Conservation (phyloP, 2,113 vertebrate genomes). For the Neolamprologus caudopunctatus region DNA sequence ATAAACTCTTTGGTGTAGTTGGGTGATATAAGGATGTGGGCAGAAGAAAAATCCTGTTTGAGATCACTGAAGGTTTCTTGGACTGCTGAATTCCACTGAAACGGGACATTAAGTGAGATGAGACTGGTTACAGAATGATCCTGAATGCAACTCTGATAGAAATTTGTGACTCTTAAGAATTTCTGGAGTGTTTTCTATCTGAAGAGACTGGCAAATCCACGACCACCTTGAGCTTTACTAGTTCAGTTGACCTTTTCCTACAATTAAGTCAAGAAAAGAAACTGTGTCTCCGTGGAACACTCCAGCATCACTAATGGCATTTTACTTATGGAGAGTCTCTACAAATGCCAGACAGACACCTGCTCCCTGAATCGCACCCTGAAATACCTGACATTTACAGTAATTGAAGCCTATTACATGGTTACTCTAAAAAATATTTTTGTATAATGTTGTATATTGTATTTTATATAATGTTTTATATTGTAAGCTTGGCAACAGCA, state of each 20-base stretch:
- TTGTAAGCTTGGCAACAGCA: constrained; percentile 52
- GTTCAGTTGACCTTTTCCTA: not conserved
- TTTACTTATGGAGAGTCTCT: not conserved
- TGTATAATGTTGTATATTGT: not conserved
- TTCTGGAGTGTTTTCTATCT: not conserved
- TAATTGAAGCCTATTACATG: not conserved
- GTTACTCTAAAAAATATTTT: not conserved
- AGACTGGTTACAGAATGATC: not conserved
- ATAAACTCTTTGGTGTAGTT: not conserved
- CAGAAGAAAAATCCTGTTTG: not conserved
- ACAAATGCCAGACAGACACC: constrained; percentile 61
- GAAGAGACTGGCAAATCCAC: not conserved
- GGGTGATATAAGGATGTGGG: not conserved
- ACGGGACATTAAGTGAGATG: not conserved
- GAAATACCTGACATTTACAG: constrained; percentile 35
- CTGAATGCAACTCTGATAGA: not conserved
- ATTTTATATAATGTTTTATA: not conserved
- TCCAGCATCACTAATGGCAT: constrained; percentile 35
- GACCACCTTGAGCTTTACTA: not conserved
- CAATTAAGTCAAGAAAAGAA: not conserved
- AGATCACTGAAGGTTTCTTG: not conserved
- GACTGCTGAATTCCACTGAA: not conserved
- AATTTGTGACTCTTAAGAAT: not conserved
- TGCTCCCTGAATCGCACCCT: constrained; percentile 33
- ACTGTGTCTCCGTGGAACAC: not conserved